Percentiles rank a stretch among this genome's conserved stretches.
phyloP scores from a whole-genome alignment of 2,888 invertebrate species.

The Periphyllus acericola region DNA sequence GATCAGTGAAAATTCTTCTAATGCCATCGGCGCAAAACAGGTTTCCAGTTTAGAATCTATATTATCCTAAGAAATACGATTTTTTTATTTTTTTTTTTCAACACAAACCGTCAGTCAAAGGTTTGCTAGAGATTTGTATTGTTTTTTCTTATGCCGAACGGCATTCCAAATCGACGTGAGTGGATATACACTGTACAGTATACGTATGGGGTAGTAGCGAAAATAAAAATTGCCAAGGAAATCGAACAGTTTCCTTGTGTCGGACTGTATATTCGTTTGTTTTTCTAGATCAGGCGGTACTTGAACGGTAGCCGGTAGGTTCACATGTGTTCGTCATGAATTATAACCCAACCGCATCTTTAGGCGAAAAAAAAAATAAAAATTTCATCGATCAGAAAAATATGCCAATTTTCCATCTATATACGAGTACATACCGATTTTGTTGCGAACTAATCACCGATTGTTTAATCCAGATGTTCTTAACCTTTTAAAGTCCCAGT shows the following conservation, averaged over 20 bases:
- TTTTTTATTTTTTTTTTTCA: not conserved
- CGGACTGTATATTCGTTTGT: no score
- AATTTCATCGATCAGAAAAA: no score
- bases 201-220: not conserved
- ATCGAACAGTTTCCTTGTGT: not conserved
- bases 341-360: no score
- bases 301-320: no score
- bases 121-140: not conserved
- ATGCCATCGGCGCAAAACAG: not conserved
- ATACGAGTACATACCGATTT: no score
- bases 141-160: not conserved
- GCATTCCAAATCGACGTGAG: not conserved
- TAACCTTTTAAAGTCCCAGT: no score
- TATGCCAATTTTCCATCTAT: no score
- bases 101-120: not conserved
- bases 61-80: not conserved
- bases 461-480: no score
- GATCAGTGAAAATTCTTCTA: not conserved
- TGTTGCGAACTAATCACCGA: no score
- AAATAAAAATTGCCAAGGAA: not conserved
- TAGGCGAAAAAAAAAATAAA: no score
- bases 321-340: no score
- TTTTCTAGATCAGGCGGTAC: no score
- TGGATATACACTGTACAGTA: not conserved
- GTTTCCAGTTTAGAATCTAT: not conserved